These are phyloP conservation scores for Aleiodes alternator DNA, from an alignment of 2,888 invertebrate species.

Conservation along the genomic window DNA sequence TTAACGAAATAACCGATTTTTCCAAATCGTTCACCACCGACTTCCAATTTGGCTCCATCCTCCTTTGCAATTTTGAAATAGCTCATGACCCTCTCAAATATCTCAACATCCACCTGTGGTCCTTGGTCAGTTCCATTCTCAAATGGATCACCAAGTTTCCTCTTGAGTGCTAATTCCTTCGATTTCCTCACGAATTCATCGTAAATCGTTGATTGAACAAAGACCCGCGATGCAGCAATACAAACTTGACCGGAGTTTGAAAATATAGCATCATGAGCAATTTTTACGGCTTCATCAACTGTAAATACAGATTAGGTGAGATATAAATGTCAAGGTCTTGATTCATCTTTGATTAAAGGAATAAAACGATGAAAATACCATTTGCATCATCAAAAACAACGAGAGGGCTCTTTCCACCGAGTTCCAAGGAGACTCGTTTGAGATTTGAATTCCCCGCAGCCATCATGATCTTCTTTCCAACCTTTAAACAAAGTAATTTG, in stretches of 20 bases:
- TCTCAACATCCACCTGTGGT: constrained; percentile 83
- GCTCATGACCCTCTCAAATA: constrained; percentile 85
- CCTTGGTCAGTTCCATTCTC: constrained; percentile 76
- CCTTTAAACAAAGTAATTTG: constrained; percentile 50
- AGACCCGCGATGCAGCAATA: constrained; percentile 79
- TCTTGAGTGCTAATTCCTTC: constrained; percentile 71
- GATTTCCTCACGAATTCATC: constrained; percentile 78
- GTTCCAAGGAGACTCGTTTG: constrained; percentile 88
- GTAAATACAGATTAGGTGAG: constrained; percentile 15
- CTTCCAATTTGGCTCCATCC: constrained; percentile 86
- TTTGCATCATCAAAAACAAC: constrained; percentile 89
- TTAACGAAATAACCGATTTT: constrained; percentile 83
- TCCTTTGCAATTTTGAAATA: constrained; percentile 86
- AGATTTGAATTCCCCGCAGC: constrained; percentile 87
- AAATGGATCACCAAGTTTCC: constrained; percentile 78
- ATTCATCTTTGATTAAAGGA: not conserved
- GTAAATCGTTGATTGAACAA: constrained; percentile 78
- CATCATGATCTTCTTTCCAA: constrained; percentile 73
- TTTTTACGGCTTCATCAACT: constrained; percentile 61
- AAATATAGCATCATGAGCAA: constrained; percentile 76
- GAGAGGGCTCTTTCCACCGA: constrained; percentile 93
- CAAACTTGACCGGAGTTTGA: constrained; percentile 80
- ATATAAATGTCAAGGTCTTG: not conserved
- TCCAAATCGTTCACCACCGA: constrained; percentile 85
- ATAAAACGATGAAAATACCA: constrained; percentile 73